A percentile compares a stretch with the other conserved stretches of the same genome.
phyloP scores from a whole-genome alignment of 2,113 vertebrate genomes.

The Carassius auratus region DNA sequence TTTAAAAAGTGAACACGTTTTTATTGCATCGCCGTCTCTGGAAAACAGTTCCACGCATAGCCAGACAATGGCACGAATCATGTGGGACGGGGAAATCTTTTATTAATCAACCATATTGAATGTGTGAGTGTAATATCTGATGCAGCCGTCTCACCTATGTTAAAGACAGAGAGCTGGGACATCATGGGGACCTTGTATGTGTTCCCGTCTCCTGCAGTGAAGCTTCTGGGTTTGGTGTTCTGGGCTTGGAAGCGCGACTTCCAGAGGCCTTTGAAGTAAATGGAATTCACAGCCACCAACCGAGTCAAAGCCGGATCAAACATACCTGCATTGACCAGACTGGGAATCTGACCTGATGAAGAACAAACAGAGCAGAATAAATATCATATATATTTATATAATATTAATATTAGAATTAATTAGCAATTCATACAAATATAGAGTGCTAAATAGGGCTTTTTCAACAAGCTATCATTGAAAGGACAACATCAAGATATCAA shows the following conservation, averaged over 20 bases:
- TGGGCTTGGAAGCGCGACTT: slow-evolving; percentile 88
- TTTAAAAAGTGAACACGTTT: not conserved
- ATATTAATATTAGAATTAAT: not conserved
- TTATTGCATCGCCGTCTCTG: not conserved
- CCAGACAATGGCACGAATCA: not conserved
- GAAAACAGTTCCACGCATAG: not conserved
- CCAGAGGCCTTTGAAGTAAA: slow-evolving; percentile 97
- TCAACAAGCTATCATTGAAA: not conserved
- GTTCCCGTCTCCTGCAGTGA: slow-evolving; percentile 81
- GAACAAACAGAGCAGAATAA: not conserved
- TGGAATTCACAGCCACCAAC: slow-evolving; percentile 85
- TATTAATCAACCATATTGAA: not conserved
- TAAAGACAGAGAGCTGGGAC: slow-evolving; percentile 89
- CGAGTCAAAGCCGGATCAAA: slow-evolving; percentile 80
- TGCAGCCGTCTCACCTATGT: slow-evolving; percentile 78
- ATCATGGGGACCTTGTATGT: slow-evolving; percentile 90
- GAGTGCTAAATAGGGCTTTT: not conserved
- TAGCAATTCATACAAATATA: too few species aligned
- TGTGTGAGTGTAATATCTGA: not conserved
- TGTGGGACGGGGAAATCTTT: not conserved
- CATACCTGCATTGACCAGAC: slow-evolving; percentile 81
- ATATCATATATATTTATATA: not conserved
- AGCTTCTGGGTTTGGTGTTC: slow-evolving; percentile 88
- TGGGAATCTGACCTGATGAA: slow-evolving; percentile 86
- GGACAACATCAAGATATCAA: not conserved